Percentiles rank a stretch among this genome's conserved stretches.
These are phyloP conservation scores for Spea bombifrons DNA, from an alignment of 2,113 vertebrate genomes.

Conservation along the genomic window DNA sequence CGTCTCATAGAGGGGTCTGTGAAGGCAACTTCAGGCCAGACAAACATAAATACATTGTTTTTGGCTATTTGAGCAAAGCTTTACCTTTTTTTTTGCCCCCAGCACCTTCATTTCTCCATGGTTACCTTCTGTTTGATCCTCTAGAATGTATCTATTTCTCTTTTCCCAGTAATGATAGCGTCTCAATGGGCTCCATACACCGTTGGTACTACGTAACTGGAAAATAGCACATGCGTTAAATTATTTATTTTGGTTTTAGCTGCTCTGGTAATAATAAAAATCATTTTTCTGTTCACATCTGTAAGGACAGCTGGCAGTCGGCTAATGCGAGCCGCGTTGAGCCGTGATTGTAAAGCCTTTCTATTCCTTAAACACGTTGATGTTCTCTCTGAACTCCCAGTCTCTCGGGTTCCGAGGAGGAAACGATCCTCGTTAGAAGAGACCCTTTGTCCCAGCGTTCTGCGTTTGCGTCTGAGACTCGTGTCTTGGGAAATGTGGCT, in stretches of 20 bases:
- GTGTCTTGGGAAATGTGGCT: background rate
- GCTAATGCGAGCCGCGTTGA: background rate
- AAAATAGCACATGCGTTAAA: background rate
- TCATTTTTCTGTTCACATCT: constrained; percentile 2
- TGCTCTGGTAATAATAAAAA: background rate
- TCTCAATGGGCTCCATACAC: background rate
- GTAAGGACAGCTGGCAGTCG: constrained; percentile 20
- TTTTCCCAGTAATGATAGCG: too few relatives aligned
- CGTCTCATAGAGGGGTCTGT: background rate
- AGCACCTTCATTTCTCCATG: background rate
- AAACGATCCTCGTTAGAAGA: background rate
- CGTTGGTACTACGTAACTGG: background rate
- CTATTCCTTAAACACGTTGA: background rate
- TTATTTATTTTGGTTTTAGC: background rate
- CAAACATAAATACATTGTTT: background rate
- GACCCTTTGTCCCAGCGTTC: background rate
- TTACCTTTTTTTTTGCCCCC: background rate
- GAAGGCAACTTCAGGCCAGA: constrained; percentile 11
- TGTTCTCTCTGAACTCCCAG: background rate
- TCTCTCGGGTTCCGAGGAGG: background rate
- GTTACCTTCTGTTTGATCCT: too few relatives aligned
- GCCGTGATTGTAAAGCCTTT: background rate
- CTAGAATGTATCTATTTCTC: too few relatives aligned
- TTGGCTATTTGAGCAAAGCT: background rate
- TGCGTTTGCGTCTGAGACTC: background rate